These are phyloP conservation scores for Sphinx pinastri DNA, from an alignment of 2,888 invertebrate genomes.

Conservation along the genomic window DNA sequence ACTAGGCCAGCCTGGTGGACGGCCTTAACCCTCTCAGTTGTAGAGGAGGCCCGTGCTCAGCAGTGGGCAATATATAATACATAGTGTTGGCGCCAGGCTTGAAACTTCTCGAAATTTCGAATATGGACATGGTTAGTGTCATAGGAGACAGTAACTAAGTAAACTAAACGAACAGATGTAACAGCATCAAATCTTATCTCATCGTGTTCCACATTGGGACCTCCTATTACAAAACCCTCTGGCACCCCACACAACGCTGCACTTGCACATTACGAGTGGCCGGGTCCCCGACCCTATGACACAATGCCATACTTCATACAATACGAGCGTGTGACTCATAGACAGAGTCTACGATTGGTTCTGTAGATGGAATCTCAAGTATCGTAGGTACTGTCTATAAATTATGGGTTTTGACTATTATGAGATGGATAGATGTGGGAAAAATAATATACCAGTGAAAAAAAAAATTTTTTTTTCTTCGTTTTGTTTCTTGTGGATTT, in stretches of 20 bases:
- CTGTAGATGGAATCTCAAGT: background rate
- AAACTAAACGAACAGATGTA: background rate
- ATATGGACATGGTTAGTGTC: too few relatives aligned
- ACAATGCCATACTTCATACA: conserved; percentile 22
- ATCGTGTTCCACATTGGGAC: background rate
- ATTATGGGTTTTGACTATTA: background rate
- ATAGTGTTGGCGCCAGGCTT: too few relatives aligned
- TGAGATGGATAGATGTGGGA: background rate
- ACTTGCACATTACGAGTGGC: conserved; percentile 18
- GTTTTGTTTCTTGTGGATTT: too few relatives aligned
- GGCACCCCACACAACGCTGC: conserved; percentile 18
- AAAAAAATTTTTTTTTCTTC: too few relatives aligned
- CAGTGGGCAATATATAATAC: too few relatives aligned
- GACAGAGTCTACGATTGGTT: background rate
- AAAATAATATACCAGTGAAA: too few relatives aligned
- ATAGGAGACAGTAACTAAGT: background rate
- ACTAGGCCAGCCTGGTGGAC: too few relatives aligned
- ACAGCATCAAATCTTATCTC: background rate
- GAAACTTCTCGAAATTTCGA: too few relatives aligned
- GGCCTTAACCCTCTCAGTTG: too few relatives aligned
- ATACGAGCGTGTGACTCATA: background rate
- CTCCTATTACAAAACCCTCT: background rate
- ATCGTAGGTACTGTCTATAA: too few relatives aligned
- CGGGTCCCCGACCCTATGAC: conserved; percentile 15
- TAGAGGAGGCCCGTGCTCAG: too few relatives aligned